A percentile compares a stretch with the other conserved stretches of the same genome.
Evolutionary conservation across 2,888 invertebrate species (phyloP).

Genomic region (Drosophila prostipennis): DNA sequence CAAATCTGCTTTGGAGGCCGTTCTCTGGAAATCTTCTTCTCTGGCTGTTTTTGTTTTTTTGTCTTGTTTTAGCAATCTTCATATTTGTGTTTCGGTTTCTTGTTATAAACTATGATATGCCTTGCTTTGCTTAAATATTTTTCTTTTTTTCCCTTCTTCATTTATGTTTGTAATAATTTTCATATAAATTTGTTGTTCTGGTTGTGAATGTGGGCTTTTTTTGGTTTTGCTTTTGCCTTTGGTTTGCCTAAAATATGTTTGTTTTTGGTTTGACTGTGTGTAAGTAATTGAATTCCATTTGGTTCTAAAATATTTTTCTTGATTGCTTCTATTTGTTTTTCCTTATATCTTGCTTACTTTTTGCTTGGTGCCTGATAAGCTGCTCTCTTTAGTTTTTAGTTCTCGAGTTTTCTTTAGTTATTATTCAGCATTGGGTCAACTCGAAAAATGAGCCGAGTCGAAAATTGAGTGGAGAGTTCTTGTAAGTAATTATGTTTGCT

Average conservation of each 20-base stretch:
- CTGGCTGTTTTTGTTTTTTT: conserved; percentile 43
- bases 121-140: conserved; percentile 85
- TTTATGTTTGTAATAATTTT: conserved; percentile 42
- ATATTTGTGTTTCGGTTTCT: conserved; percentile 81
- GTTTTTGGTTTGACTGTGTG: conserved; percentile 30
- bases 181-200: conserved; percentile 60
- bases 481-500: conserved; percentile 32
- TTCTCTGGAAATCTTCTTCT: conserved; percentile 81
- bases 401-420: conserved; percentile 24
- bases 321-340: conserved; percentile 50
- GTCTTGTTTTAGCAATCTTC: conserved; percentile 75
- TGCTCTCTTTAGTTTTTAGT: conserved; percentile 48
- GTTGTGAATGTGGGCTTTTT: conserved; percentile 37
- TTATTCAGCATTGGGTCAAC: conserved; percentile 70
- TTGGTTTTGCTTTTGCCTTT: conserved; percentile 22
- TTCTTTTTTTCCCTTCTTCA: conserved; percentile 23
- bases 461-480: conserved; percentile 35
- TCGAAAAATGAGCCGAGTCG: conserved; percentile 66
- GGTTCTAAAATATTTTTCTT: conserved; percentile 61
- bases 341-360: conserved; percentile 14
- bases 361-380: conserved; percentile 68
- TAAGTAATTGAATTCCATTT: conserved; percentile 48
- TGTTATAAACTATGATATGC: conserved; percentile 96
- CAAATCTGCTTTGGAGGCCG: conserved; percentile 19
- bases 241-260: conserved; percentile 80